Evolutionary conservation across 2,797 vertebrate species (phyloP), one percentile per base, ranked within the genome.

Genomic region (Oreochromis grahami): DNA sequence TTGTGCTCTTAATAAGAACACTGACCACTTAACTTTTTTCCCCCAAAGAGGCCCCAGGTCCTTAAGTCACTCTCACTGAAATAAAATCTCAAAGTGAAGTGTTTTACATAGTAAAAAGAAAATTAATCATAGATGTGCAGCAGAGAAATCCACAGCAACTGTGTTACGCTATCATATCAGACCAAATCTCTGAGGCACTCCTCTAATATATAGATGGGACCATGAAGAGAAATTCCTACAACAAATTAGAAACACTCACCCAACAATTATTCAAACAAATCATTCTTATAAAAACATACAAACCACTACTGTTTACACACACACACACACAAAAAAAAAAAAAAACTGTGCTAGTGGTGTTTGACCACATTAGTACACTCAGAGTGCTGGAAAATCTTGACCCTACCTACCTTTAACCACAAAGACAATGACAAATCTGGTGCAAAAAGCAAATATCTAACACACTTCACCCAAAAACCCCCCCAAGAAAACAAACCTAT

Each of bases 191-290:
- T 48, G 5, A 48, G 24, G 70, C 9, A 50, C 10, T 50, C 15
- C 24, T 32, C 68, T 50, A 53, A 60, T 56, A 17, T 60, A 34
- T 12, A 65, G 29, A n/a, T 60, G 24, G 14, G 38, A 38, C 7
- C 29, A 53, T 6, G 17, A 81, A 24, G 38, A 74, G 34, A 34
- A 48, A 86, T 36, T 77, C 38, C 50, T 84, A 55, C 5, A 34
- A 78, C 56, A 76, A 83, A 90, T 78, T 78, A 48, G 51, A 86
- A 74, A 79, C 48, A 65, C 79, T 89, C 83, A 86, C 79, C 82
- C 63, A 76, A 51, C 29, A 77, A 36, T 52, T 77, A 70, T 80
- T 89, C 34, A 91, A 92, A 92, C 81, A 92, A 91, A 91, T 92
- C 55, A n/a, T 65, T 85, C 43, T 76, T 90, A 26, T 29, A 58